Conservation (phyloP, 2,888 invertebrate genomes). For the Drosophila koepferae region DNA sequence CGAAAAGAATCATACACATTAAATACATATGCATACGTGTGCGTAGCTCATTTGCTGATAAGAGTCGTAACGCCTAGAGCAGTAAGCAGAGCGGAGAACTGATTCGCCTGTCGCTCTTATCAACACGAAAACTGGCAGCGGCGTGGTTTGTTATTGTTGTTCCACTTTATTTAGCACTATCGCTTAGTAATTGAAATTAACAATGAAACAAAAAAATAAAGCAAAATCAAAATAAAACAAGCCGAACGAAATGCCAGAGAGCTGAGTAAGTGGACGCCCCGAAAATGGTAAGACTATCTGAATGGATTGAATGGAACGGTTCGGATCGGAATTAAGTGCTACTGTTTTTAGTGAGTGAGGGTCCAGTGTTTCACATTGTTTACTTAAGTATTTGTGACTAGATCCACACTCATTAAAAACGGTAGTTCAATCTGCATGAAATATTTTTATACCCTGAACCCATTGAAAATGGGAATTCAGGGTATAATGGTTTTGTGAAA, state of each 20-base stretch:
- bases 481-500: no score
- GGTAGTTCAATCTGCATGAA: constrained; percentile 75
- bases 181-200: constrained; percentile 75
- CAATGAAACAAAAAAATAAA: neutral
- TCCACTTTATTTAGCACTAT: constrained; percentile 66
- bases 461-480: no score
- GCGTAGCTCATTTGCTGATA: constrained; percentile 52
- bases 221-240: constrained; percentile 34
- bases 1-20: constrained; percentile 24
- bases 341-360: constrained; percentile 86
- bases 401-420: constrained; percentile 86
- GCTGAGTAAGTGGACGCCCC: constrained; percentile 52
- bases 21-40: constrained; percentile 8
- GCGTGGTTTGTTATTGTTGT: constrained; percentile 62
- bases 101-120: constrained; percentile 55
- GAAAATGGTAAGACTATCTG: constrained; percentile 33
- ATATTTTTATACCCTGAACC: no score
- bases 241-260: constrained; percentile 29
- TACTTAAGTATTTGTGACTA: constrained; percentile 84
- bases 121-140: constrained; percentile 43
- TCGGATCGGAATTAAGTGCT: constrained; percentile 52
- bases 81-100: constrained; percentile 30
- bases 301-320: constrained; percentile 2
- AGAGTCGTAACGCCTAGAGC: constrained; percentile 44
- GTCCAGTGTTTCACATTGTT: constrained; percentile 85